phyloP scores from a whole-genome alignment of 2,888 invertebrate genomes.

The Epiblema foenella region DNA sequence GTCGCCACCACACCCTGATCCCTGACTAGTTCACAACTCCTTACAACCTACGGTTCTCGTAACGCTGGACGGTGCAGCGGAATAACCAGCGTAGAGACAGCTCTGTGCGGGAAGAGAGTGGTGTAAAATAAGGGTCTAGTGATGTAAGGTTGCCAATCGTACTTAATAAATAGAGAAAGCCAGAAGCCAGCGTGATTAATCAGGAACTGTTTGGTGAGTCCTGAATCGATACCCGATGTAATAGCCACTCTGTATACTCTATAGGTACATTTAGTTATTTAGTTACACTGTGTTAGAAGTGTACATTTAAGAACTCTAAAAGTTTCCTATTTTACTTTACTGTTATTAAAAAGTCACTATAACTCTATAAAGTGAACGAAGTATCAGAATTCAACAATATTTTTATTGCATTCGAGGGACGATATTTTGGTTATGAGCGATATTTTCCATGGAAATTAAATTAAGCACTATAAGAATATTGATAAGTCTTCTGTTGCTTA shows the following conservation, averaged over 20 bases:
- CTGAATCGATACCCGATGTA: neutral
- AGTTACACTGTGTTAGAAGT: neutral
- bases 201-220: conserved; percentile 14
- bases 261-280: neutral
- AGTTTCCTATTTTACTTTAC: no score
- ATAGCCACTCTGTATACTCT: neutral
- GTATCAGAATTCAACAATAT: no score
- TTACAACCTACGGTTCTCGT: neutral
- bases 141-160: conserved; percentile 17
- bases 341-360: no score
- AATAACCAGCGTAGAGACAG: neutral
- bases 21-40: neutral
- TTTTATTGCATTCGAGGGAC: no score
- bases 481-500: no score
- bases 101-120: neutral
- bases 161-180: conserved; percentile 33
- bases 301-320: no score
- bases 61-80: neutral
- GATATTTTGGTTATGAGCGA: no score
- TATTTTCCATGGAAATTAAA: no score
- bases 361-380: no score
- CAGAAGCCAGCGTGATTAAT: conserved; percentile 35
- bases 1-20: conserved; percentile 1
- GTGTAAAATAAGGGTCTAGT: neutral
- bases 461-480: no score